Base-by-base conservation (phyloP, 2,888 invertebrate species). In the Epinotia demarniana region DNA sequence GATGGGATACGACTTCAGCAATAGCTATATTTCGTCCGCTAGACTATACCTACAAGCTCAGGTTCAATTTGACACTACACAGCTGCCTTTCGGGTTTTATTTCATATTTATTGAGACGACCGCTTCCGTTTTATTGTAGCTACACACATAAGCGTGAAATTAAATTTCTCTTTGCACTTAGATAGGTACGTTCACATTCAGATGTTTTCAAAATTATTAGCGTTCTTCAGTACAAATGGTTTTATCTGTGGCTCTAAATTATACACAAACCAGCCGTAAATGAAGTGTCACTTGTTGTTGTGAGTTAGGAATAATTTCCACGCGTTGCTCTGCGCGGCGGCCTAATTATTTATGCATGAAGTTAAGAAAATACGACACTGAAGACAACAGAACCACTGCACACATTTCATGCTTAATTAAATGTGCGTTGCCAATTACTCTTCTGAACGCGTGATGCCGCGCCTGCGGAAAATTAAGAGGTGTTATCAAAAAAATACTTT, bases 301-400 rank as follows among this genome's bases (percentile, higher is more conserved):
- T 53, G 66, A 27, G 72, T 75, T 75, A 53, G 53, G 61, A 43
- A 60, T 62, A 57, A 72, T 72, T 67, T 61, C n/a, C 46, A 53
- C 60, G 55, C 66, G 66, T 67, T 53, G 49, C 27, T 39, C 39
- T 64, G 64, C 64, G 49, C 64, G 49, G 27, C n/a, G 60, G 60
- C 67, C 68, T 67, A 72, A 75, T 75, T 75, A 75, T 67, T 57
- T 72, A 75, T 75, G 75, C 67, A 75, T 66, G 75, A 72, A 75
- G 75, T 75, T 75, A 75, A 61, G 67, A 72, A 75, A 61, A 75
- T 60, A 62, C 67, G 75, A 67, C 57, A 61, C 57, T 49, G 49
- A 70, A 74, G 67, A 75, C 74, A 69, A 74, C 66, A 72, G 55
- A 72, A 57, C 75, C 75, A 62, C 67, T 75, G 71, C 75, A 75